Evolutionary conservation across 2,113 vertebrate genomes (phyloP), one percentile per base, ranked within the genome.

Genomic region (Anthoscopus minutus): DNA sequence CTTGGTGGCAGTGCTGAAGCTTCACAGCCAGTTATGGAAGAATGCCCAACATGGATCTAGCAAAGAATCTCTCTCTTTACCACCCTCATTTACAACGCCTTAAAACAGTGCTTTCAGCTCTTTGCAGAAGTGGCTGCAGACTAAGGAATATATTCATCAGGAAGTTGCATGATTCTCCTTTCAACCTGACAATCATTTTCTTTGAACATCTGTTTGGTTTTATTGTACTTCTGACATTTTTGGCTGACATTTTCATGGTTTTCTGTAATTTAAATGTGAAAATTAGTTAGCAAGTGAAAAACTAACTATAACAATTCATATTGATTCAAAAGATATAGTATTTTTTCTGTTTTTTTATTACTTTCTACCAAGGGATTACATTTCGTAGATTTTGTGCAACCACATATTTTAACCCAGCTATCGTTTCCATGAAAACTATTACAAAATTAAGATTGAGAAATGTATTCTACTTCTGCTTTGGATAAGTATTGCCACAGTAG

Each of bases 121-220:
- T 67, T 79, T 58, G 24, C 80, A 76, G 73, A 85, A 96, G 72
- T 61, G 19, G 15, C 37, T 87, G 48, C 44, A 92, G 70, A 91
- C 40, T 86, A 44, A 81, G n/a, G 31, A 89, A 44, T 48, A 27
- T n/a, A 78, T 74, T 56, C 20, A 13, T 73, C 85, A 73, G 25
- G 12, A 89, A 82, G 45, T 48, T 58, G 60, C 48, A 90, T 25
- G 11, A 67, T 86, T 81, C 31, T 86, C 25, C 44, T 91, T 89
- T 69, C 65, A 79, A 91, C 14, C n/a, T 91, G 69, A 86, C 86
- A 88, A 72, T 87, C 61, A 64, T 84, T 89, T 56, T 45, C 13
- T 56, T 77, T 82, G 57, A 93, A 89, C n/a, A 82, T 81, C 85
- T 94, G 61, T 80, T 95, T 89, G 28, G 2, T 79, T 93, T 85